Conservation (phyloP, 2,797 vertebrate genomes). For the Heteromormyrus szaboi region DNA sequence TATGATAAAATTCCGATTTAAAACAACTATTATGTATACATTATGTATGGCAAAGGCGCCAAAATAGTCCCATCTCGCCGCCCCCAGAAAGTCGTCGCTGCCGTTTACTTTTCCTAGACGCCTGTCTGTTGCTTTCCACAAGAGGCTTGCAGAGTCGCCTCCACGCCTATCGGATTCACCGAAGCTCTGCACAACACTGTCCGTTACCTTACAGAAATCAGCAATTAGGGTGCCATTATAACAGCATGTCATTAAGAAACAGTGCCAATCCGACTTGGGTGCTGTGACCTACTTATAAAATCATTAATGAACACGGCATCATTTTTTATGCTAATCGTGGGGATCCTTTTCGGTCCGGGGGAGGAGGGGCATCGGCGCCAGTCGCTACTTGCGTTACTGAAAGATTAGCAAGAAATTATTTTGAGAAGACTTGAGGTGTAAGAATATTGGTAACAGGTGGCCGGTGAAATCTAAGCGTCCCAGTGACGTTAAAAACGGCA, state of each 20-base stretch:
- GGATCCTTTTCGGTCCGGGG: constrained; percentile 53
- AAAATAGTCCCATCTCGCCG: background rate
- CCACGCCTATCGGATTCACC: background rate
- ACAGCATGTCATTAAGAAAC: constrained; percentile 60
- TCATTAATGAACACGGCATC: constrained; percentile 50
- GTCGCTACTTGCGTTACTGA: constrained; percentile 43
- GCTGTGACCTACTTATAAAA: constrained; percentile 65
- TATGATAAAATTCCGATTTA: background rate
- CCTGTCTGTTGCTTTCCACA: background rate
- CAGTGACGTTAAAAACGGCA: constrained; percentile 1
- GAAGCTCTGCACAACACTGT: constrained; percentile 35
- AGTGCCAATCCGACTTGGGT: constrained; percentile 34
- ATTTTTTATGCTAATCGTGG: constrained; percentile 69
- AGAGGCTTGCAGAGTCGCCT: background rate
- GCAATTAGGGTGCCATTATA: constrained; percentile 34
- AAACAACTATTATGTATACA: background rate
- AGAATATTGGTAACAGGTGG: constrained; percentile 58
- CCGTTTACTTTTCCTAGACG: background rate
- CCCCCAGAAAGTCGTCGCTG: background rate
- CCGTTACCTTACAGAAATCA: constrained; percentile 49
- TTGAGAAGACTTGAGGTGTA: constrained; percentile 52
- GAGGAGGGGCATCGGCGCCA: constrained; percentile 36
- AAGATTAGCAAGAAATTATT: constrained; percentile 65
- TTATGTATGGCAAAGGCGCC: background rate
- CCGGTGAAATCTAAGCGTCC: constrained; percentile 28